Evolutionary conservation across 2,888 invertebrate species (phyloP), one percentile per base, ranked within the genome.

Genomic region (Pollenia griseotomentosa): DNA sequence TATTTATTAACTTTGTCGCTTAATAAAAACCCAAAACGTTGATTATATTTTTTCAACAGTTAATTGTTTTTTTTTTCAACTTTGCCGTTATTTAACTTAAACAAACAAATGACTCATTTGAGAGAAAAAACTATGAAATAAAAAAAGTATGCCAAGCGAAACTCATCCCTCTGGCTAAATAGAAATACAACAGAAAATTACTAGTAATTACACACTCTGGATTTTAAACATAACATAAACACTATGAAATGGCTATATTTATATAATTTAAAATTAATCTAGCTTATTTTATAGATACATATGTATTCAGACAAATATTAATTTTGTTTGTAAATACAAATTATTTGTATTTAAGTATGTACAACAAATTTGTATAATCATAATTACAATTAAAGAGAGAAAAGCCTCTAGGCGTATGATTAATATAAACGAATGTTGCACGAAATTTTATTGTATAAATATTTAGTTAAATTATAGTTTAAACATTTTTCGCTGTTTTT

Each of bases 61-160:
- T 71, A 42, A 8, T 55, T 55, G 12, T 63, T 51, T 75, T 61
- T 40, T n/a, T 40, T 63, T 42, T 53, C 5, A 16, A 68, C 14
- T 78, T 10, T 65, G 33, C 16, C 55, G 48, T 23, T 40, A 42
- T 42, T 68, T 23, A 59, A 59, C 48, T 51, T 23, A 8, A 59
- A 48, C 40, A 48, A 57, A 48, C 16, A 55, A 66, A 80, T 80
- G 70, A 70, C 23, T 80, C 79, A 80, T 70, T 51, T 59, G n/a
- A 9, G 16, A 57, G n/a, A 0, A 19, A 51, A 70, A 23, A 16
- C 6, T 23, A 14, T 5, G 19, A 23, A 2, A 59, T 6, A 68
- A 33, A 6, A 0, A 8, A 48, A 74, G 16, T 61, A 61, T 61
- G 48, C n/a, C 16, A 48, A 79, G 8, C 4, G 33, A 44, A 63